A percentile compares a stretch with the other conserved stretches of the same genome.
Conservation (phyloP, 2,113 vertebrate genomes). For the Ageneiosus marmoratus region DNA sequence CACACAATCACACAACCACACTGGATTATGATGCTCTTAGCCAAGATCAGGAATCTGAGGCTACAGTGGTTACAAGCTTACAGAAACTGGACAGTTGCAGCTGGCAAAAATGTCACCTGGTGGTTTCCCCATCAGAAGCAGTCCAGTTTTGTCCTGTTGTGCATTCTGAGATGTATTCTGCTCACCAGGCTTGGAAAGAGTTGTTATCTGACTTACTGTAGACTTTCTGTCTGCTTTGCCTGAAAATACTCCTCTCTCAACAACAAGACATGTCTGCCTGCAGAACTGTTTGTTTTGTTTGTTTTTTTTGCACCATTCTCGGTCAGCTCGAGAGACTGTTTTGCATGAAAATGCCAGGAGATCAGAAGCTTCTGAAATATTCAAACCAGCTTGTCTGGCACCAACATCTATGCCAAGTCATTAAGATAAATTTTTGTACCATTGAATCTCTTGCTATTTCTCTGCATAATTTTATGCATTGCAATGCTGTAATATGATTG, state of each 20-base stretch:
- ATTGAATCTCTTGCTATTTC: background rate
- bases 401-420: background rate
- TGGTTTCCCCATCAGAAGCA: background rate
- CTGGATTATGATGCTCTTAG: background rate
- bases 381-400: no score
- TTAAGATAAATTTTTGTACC: background rate
- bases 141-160: background rate
- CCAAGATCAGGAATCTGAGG: background rate
- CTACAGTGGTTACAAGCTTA: background rate
- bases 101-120: background rate
- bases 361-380: no score
- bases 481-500: background rate
- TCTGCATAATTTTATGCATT: background rate
- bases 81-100: background rate
- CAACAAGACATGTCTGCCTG: background rate
- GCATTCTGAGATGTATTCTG: background rate
- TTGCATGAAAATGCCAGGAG: no score
- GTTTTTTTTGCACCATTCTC: background rate
- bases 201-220: background rate
- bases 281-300: background rate
- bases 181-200: background rate
- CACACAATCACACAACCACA: background rate
- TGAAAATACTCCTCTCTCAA: background rate
- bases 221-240: background rate
- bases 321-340: no score